Evolutionary conservation across 1,140 invertebrate species (phyloP).

Genomic region (Aphelenchoides fujianensis): DNA sequence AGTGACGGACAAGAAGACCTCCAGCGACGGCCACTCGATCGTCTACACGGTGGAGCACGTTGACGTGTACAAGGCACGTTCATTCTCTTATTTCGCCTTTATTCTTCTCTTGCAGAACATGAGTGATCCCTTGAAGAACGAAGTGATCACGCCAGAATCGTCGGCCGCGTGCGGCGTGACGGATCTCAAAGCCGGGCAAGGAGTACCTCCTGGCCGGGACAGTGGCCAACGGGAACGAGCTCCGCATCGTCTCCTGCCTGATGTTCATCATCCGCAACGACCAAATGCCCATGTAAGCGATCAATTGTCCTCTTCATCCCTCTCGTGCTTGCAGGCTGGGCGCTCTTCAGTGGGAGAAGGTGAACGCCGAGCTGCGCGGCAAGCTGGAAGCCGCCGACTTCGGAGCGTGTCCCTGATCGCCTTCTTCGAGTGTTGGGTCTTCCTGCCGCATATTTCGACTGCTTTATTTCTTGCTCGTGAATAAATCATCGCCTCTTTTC

Average conservation of each 20-base stretch:
- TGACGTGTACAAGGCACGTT: constrained; percentile 15
- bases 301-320: too few relatives aligned
- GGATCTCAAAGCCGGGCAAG: not conserved
- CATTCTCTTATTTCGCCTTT: too few relatives aligned
- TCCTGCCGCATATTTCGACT: too few relatives aligned
- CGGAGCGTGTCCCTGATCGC: not conserved
- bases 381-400: not conserved
- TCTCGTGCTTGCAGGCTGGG: not conserved
- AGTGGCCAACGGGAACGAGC: not conserved
- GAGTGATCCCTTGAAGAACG: not conserved
- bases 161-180: not conserved
- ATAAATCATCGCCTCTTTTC: too few relatives aligned
- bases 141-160: not conserved
- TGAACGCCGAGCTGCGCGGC: not conserved
- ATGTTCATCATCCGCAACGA: not conserved
- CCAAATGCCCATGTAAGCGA: too few relatives aligned
- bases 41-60: constrained; percentile 13
- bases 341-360: not conserved
- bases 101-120: not conserved
- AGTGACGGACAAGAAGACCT: not conserved
- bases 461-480: too few relatives aligned
- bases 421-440: too few relatives aligned
- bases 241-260: not conserved
- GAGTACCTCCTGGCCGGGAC: constrained; percentile 6
- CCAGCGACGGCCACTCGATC: not conserved